Conservation (phyloP, 37 sponge, comb jelly and placozoan genomes). For the Oopsacas minuta region DNA sequence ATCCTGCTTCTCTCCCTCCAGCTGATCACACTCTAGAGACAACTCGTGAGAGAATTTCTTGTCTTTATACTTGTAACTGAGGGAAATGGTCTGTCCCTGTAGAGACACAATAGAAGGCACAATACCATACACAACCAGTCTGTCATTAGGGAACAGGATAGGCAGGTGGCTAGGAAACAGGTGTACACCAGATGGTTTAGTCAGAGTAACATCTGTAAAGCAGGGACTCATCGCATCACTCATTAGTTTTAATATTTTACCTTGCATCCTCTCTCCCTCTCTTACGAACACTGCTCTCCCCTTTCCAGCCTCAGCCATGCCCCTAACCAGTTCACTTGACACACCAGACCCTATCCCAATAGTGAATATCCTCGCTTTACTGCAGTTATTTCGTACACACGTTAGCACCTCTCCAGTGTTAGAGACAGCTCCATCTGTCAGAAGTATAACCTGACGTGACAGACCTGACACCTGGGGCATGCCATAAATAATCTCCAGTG, state of each 20-base stretch:
- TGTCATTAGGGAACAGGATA: background rate
- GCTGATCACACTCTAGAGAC: background rate
- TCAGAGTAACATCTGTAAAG: background rate
- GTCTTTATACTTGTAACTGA: background rate
- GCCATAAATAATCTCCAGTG: slow-evolving; percentile 36
- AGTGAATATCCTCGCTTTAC: slow-evolving; percentile 30
- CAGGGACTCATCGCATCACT: slow-evolving; percentile 11
- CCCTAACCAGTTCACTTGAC: slow-evolving; percentile 64
- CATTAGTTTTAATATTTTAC: slow-evolving; percentile 39
- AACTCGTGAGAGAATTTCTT: background rate
- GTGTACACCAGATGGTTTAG: background rate
- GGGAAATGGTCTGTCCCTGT: background rate
- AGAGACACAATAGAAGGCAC: background rate
- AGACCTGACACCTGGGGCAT: slow-evolving; percentile 18
- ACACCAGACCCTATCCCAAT: slow-evolving; percentile 80
- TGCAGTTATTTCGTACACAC: background rate
- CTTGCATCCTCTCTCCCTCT: slow-evolving; percentile 45
- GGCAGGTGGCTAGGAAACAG: background rate
- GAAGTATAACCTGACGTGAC: slow-evolving; percentile 36
- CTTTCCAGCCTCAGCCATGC: slow-evolving; percentile 58
- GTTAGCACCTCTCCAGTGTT: slow-evolving; percentile 26
- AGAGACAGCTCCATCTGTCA: slow-evolving; percentile 53
- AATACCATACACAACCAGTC: background rate
- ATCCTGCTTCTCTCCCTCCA: background rate
- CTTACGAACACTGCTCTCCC: slow-evolving; percentile 57